Percentiles rank a stretch among this genome's conserved stretches.
Evolutionary conservation across 2,113 vertebrate genomes (phyloP).

Genomic region (Butastur rufipennis): DNA sequence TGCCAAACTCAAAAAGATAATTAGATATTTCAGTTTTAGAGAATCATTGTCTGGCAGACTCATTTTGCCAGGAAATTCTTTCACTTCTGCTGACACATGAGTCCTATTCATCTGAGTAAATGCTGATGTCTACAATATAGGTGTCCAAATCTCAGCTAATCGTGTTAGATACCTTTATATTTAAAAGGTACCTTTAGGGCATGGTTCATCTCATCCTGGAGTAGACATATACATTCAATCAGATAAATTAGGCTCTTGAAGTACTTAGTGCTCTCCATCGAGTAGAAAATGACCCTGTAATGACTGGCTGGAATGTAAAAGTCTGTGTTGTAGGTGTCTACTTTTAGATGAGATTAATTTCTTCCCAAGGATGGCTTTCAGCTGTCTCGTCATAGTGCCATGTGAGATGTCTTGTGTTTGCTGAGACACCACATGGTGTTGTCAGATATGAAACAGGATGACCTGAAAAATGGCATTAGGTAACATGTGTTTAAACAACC

Average conservation of each 20-base stretch:
- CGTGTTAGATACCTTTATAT: not conserved
- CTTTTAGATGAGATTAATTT: constrained; percentile 14
- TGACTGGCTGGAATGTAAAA: not conserved
- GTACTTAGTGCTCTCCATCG: not conserved
- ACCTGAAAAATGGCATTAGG: not conserved
- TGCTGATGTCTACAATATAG: not conserved
- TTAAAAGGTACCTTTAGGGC: constrained; percentile 3
- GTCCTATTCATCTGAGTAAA: not conserved
- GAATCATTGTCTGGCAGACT: not conserved
- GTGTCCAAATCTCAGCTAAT: not conserved
- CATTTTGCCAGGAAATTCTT: not conserved
- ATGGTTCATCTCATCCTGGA: constrained; percentile 6
- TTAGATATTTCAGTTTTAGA: not conserved
- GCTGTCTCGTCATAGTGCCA: not conserved
- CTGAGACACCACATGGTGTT: not conserved
- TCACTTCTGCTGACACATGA: not conserved
- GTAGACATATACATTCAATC: not conserved
- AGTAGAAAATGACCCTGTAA: constrained; percentile 26
- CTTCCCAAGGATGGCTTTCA: not conserved
- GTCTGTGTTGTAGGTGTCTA: not conserved
- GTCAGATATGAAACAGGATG: not conserved
- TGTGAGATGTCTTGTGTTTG: not conserved
- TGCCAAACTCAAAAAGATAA: not conserved
- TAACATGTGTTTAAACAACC: not conserved
- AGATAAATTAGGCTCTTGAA: constrained; percentile 21